A percentile compares a stretch with the other conserved stretches of the same genome.
Conservation (phyloP, 2,888 invertebrate genomes). For the Girardia tigrina region DNA sequence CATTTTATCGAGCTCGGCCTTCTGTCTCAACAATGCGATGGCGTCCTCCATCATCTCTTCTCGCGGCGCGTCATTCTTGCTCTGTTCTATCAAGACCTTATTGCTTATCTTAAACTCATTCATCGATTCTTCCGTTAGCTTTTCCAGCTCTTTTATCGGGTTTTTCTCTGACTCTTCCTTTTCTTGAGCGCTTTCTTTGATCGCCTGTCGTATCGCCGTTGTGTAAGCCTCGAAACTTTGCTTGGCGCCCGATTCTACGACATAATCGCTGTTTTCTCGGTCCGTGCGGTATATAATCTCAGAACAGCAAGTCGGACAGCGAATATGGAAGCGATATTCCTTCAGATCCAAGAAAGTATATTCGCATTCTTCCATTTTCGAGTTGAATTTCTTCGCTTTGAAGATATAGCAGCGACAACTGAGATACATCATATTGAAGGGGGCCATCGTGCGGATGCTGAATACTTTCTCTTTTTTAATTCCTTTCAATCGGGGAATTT, state of each 20-base stretch:
- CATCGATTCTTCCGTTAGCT: constrained; percentile 83
- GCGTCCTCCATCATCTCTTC: too few relatives aligned
- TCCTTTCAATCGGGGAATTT: constrained; percentile 83
- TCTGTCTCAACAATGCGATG: too few relatives aligned
- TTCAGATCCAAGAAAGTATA: constrained; percentile 77
- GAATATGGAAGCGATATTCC: constrained; percentile 93
- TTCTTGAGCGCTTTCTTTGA: constrained; percentile 68
- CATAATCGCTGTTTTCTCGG: constrained; percentile 88
- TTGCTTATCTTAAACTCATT: too few relatives aligned
- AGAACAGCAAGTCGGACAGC: constrained; percentile 89
- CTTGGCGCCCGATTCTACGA: constrained; percentile 92
- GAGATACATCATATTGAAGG: constrained; percentile 95
- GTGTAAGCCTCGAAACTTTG: constrained; percentile 72
- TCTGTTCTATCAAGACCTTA: too few relatives aligned
- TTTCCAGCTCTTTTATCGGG: constrained; percentile 82
- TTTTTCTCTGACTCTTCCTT: constrained; percentile 92
- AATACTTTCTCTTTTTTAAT: constrained; percentile 67
- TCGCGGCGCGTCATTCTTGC: too few relatives aligned
- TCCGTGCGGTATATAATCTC: constrained; percentile 82
- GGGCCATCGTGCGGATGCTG: constrained; percentile 66
- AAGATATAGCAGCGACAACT: constrained; percentile 99
- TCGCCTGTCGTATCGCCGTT: constrained; percentile 60
- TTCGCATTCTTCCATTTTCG: constrained; percentile 90
- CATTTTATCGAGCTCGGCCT: too few relatives aligned
- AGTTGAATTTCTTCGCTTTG: constrained; percentile 95